Conservation (phyloP, 2,797 vertebrate genomes). For the Kryptolebias ocellatus region DNA sequence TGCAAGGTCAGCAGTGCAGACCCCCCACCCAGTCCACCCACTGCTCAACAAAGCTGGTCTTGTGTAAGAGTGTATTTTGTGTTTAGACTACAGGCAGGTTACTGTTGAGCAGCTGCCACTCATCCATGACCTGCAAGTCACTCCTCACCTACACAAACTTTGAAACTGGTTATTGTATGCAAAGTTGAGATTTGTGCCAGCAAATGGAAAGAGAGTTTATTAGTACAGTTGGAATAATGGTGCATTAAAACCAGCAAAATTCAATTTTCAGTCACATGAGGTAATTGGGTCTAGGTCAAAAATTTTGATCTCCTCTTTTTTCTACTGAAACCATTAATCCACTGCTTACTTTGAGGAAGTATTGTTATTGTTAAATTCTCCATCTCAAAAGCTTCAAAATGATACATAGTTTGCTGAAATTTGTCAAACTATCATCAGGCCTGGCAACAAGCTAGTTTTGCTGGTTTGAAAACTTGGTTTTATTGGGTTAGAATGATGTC, state of each 20-base stretch:
- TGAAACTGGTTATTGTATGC: conserved; percentile 19
- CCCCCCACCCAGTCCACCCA: conserved; percentile 24
- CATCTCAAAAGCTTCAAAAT: no score
- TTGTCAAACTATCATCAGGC: no score
- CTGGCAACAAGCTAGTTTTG: no score
- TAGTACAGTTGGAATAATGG: neutral
- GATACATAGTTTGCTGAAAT: no score
- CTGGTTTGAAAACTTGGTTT: no score
- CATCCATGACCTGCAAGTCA: conserved; percentile 35
- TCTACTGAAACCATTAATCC: no score
- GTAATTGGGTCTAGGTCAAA: no score
- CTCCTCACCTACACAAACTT: conserved; percentile 38
- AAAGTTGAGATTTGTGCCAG: neutral
- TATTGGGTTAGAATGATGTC: no score
- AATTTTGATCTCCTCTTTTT: neutral
- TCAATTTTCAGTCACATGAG: neutral
- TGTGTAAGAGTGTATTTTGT: conserved; percentile 55
- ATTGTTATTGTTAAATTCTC: no score
- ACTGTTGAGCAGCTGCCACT: conserved; percentile 68
- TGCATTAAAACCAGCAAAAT: neutral
- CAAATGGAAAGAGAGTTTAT: neutral
- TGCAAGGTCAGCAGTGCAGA: conserved; percentile 36
- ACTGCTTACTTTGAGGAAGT: no score
- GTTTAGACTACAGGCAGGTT: conserved; percentile 67
- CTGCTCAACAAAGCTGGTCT: conserved; percentile 45